phyloP scores from a whole-genome alignment of 30 jellyfish, hydroid and myxozoan genomes.

The Aurelia coerulea region DNA sequence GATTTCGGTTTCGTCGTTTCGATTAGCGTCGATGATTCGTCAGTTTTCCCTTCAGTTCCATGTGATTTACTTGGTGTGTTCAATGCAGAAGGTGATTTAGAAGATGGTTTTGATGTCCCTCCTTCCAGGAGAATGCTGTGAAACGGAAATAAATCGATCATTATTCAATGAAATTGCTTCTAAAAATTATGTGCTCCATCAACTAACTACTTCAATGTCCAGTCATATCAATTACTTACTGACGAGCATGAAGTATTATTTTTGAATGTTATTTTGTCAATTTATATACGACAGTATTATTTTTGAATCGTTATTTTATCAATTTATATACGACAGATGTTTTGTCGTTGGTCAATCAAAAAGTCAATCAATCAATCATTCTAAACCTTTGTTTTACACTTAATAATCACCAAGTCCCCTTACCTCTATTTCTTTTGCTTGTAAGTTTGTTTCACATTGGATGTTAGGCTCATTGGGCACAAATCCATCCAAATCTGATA shows the following conservation, averaged over 20 bases:
- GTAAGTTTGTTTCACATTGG: too few relatives aligned
- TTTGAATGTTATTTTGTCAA: background rate
- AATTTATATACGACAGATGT: too few relatives aligned
- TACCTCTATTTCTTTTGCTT: too few relatives aligned
- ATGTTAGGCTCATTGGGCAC: too few relatives aligned
- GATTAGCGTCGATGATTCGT: background rate
- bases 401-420: too few relatives aligned
- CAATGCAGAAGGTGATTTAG: background rate
- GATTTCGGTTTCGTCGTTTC: slow-evolving; percentile 27
- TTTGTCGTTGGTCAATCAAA: too few relatives aligned
- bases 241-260: background rate
- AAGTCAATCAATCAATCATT: too few relatives aligned
- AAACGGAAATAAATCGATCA: background rate
- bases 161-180: background rate
- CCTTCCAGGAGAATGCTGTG: slow-evolving; percentile 72
- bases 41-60: background rate
- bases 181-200: background rate
- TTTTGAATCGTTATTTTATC: background rate
- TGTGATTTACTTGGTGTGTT: background rate
- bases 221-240: too few relatives aligned
- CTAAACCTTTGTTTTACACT: too few relatives aligned
- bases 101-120: slow-evolving; percentile 27
- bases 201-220: too few relatives aligned
- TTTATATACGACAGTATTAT: too few relatives aligned
- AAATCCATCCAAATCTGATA: too few relatives aligned